Base-by-base conservation (phyloP, 1,140 invertebrate species). In the Caligus rogercresseyi region DNA sequence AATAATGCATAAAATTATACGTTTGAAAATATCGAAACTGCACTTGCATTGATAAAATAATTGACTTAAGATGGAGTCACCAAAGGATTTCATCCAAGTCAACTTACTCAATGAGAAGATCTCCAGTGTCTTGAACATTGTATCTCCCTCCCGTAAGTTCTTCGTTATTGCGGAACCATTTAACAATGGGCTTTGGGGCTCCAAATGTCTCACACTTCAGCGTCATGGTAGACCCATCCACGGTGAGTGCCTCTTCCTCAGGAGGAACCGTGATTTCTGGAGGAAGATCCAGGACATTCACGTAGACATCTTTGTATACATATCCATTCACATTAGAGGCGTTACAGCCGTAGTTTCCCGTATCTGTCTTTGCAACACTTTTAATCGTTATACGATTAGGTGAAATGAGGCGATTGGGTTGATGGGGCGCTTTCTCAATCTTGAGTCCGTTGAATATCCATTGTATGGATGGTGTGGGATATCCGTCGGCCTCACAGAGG, bases 371-470 rank as follows among this genome's bases (percentile, higher is more conserved):
- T 16, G 79, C 77, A 18, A 98, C 74, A 67, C 85, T 83, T 14
- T 82, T 79, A 65, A 98, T 88, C 1, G 82, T 78, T 52, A 98
- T 87, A 26, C 79, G 82, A 70, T 91, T 85, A 0, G 78, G 70
- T 0, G 76, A 76, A 13, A 87, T 80, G 63, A 72, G 75, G 63
- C 79, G 77, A 55, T 89, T 78, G 0, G 80, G 76, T 23, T 62
- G 24, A 18, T 60, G 21, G 14, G 81, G 78, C 1, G 84, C 81
- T 71, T 87, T 81, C 55, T 79, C 77, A 25, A 96, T 83, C 0
- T 88, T 86, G 69, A 84, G 83, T 31, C 94, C 93, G 77, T 99
- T 98, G 72, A 95, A 83, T 60, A 93, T 94, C 95, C 95, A 98
- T 68, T 88, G 82, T 56, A 96, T 90, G 65, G 85, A 79, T 0